Base-by-base conservation (phyloP, 2,113 vertebrate genomes). In the Nothocercus nigrocapillus region DNA sequence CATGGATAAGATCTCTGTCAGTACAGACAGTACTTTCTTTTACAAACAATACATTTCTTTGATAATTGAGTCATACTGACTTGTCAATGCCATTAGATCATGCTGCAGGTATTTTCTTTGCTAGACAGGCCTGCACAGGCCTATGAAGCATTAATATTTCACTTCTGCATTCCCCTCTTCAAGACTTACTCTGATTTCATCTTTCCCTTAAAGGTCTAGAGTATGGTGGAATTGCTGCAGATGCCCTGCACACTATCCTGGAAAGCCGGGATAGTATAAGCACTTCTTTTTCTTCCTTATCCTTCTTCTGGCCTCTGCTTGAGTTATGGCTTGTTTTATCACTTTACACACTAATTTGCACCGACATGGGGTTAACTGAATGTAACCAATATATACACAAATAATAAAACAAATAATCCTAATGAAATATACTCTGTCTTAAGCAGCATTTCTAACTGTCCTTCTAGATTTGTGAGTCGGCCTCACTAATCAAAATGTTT, bases 211-310 rank as follows among this genome's bases (percentile, higher is more conserved):
- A 21, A 14, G 15, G 10, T 58, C 42, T 79, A 11, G 28, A 58
- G 25, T 58, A n/a, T 7, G 10, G 17, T 17, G 38, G 25, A 68
- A 45, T 9, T 19, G 8, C 32, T 0, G 2, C 1, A 1, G 19
- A 22, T n/a, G 36, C 47, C 11, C 19, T 74, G 25, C 24, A 69
- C 5, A 8, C 59, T 28, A 28, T 69, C 11, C 51, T 66, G 44
- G 58, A 44, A 82, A 7, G 20, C 45, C 25, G 22, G 27, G 13
- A 42, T 16, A 44, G 22, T 28, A 22, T 11, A 87, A 78, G 25
- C 30, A 62, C 27, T 67, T 54, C 13, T 56, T 42, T 76, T 13
- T 30, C 34, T 74, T 49, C 49, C 24, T 58, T 16, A 69, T 63
- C 4, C 8, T 20, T 67, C 20, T 53, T 61, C 25, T 67, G 61